Base-by-base conservation (phyloP, 1,140 invertebrate genomes). In the Neuroterus valhalla region DNA sequence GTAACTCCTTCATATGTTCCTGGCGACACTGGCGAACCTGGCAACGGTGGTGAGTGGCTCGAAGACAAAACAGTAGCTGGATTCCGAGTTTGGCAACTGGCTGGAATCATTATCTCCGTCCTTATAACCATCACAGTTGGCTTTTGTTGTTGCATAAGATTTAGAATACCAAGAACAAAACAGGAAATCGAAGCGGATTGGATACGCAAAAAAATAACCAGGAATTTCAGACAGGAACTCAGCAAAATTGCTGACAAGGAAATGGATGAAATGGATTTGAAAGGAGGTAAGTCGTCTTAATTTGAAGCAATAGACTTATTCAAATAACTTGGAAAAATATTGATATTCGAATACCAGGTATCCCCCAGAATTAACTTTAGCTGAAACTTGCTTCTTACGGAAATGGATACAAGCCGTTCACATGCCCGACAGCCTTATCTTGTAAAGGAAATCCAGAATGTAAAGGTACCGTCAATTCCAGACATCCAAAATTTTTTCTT, bases 151-250 rank as follows among this genome's bases (percentile, higher is more conserved):
- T 96, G 96, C 81, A 92, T 96, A 66, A 93, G 94, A 71, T 96
- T 97, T 84, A 92, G 96, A 38, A 94, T 98, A 78, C 96, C 96
- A 2, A 91, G 96, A 26, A 98, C 96, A 0, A 98, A 97, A 85
- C 96, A 98, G 88, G 96, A 98, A 87, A 98, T 98, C 67, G 96
- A 98, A 86, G 96, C 95, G 0, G 96, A 98, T 89, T 96, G 95
- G 87, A 93, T 96, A 77, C 91, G 96, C 4, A 94, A 95, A 80
- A 94, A 94, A 86, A 93, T 98, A 31, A 94, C 96, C 0, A 92
- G 92, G 76, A 96, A 94, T 84, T 98, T 98, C 87, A 91, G 94
- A 15, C 93, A 94, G 74, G 92, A 96, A 84, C 89, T 98, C 14
- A 92, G 93, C 76, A 93, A 94, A 78, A 96, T 98, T 77, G 93